A percentile compares a stretch with the other conserved stretches of the same genome.
Conservation (phyloP, 2,113 vertebrate genomes). For the Dunckerocampus dactyliophorus region DNA sequence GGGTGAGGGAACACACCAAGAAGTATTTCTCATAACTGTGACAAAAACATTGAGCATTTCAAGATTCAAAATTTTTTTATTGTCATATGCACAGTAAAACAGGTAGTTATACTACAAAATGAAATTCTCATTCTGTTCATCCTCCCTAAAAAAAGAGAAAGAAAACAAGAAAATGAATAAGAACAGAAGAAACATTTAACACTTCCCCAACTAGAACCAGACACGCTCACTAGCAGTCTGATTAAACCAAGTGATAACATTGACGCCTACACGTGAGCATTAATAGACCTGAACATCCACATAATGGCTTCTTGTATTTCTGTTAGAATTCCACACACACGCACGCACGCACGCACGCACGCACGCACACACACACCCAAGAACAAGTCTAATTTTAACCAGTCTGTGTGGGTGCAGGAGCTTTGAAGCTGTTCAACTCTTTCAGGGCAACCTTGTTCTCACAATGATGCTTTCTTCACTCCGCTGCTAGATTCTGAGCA, state of each 20-base stretch:
- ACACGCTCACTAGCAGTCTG: not conserved
- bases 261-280: not conserved
- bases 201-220: not conserved
- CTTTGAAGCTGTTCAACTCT: not conserved
- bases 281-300: not conserved
- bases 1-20: slow-evolving; percentile 88
- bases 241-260: not conserved
- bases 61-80: no score
- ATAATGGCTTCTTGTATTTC: not conserved
- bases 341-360: not conserved
- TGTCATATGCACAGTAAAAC: no score
- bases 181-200: not conserved
- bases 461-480: not conserved
- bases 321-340: not conserved
- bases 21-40: slow-evolving; percentile 95
- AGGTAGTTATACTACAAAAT: no score
- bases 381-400: slow-evolving; percentile 7
- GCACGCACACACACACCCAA: not conserved
- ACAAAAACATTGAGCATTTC: slow-evolving; percentile 1
- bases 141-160: no score
- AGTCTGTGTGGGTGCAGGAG: not conserved
- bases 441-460: not conserved
- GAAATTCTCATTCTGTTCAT: no score
- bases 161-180: no score
- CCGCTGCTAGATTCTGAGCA: no score